Percentiles rank a stretch among this genome's conserved stretches.
Evolutionary conservation across 1,140 invertebrate species (phyloP).

Genomic region (Papilio aristodemus): DNA sequence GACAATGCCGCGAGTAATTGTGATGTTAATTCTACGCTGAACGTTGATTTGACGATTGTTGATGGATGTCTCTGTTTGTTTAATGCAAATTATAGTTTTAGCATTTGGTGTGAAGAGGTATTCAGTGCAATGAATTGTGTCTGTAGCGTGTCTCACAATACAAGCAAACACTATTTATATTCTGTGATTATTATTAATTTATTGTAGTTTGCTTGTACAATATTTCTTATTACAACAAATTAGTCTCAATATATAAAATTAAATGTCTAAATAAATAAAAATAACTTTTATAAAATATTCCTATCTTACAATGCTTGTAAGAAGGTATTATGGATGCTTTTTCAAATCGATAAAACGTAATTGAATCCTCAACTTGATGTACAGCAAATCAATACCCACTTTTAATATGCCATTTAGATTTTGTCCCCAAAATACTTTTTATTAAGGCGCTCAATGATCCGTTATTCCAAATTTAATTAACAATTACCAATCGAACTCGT

Average conservation of each 20-base stretch:
- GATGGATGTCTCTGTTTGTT: slow-evolving; percentile 29
- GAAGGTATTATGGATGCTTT: background rate
- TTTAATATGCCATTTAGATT: background rate
- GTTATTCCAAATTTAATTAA: slow-evolving; percentile 58
- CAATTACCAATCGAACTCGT: slow-evolving; percentile 47
- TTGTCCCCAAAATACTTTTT: slow-evolving; percentile 26
- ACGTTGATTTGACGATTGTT: slow-evolving; percentile 32
- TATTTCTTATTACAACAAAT: too few relatives aligned
- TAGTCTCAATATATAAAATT: too few relatives aligned
- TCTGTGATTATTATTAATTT: background rate
- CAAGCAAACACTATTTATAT: background rate
- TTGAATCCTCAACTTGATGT: background rate
- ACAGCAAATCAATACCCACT: background rate
- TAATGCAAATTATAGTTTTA: slow-evolving; percentile 21
- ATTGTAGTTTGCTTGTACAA: too few relatives aligned
- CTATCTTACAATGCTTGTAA: background rate
- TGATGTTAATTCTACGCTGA: slow-evolving; percentile 42
- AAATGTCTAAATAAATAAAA: too few relatives aligned
- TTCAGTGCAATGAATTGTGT: background rate
- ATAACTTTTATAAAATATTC: too few relatives aligned
- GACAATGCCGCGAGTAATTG: slow-evolving; percentile 39
- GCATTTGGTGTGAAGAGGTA: slow-evolving; percentile 2
- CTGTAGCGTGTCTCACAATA: background rate
- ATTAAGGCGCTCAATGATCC: slow-evolving; percentile 4
- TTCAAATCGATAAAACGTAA: background rate